Conservation (phyloP, 2,888 invertebrate species). For the Oligia strigilis region DNA sequence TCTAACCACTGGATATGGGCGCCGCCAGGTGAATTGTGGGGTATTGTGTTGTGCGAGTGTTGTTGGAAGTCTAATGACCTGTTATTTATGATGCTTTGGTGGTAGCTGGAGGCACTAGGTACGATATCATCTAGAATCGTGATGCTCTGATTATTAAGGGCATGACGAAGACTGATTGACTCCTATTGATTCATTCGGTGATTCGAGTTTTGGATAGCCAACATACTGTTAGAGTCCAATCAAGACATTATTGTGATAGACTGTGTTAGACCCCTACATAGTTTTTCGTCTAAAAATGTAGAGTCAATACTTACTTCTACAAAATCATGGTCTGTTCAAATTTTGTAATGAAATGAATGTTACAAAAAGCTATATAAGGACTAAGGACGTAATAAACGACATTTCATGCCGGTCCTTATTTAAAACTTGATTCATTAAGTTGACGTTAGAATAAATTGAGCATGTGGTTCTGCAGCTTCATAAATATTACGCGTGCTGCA, state of each 20-base stretch:
- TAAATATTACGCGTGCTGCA: conserved; percentile 21
- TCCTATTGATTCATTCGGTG: conserved; percentile 9
- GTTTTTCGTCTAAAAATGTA: not conserved
- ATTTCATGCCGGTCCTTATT: conserved; percentile 37
- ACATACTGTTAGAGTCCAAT: not conserved
- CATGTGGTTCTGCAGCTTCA: conserved; percentile 36
- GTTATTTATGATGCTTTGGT: conserved; percentile 13
- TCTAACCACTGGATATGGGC: conserved; percentile 9
- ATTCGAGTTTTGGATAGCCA: conserved; percentile 2
- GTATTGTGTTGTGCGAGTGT: conserved; percentile 16
- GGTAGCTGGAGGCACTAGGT: not conserved
- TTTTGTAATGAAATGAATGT: conserved; percentile 43
- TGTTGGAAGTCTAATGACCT: conserved; percentile 17
- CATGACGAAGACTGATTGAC: conserved; percentile 12
- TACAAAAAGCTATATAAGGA: conserved; percentile 39
- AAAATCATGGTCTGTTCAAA: conserved; percentile 17
- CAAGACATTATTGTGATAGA: conserved; percentile 22
- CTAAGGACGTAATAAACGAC: conserved; percentile 35
- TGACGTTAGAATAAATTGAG: conserved; percentile 17
- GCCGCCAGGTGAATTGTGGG: conserved; percentile 4
- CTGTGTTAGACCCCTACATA: not conserved
- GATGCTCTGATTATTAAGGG: not conserved
- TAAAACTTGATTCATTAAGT: conserved; percentile 36
- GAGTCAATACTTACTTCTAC: not conserved
- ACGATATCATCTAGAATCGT: not conserved